These are phyloP conservation scores for Tautogolabrus adspersus DNA, from an alignment of 2,113 vertebrate genomes.

Conservation along the genomic window DNA sequence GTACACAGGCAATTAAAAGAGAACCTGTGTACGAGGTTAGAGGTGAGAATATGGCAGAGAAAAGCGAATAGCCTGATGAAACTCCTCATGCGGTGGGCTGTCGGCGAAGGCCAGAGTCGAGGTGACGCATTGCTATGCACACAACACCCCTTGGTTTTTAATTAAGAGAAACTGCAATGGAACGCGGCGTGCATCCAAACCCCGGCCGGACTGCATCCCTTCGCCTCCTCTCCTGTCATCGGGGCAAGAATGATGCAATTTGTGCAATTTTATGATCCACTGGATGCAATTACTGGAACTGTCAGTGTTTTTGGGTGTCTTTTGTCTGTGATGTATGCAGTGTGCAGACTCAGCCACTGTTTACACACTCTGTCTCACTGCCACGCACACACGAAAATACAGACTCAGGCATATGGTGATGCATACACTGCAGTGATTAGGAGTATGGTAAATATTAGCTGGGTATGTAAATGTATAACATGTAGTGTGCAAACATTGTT, in stretches of 20 bases:
- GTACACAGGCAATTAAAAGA: constrained; percentile 21
- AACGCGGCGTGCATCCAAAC: constrained; percentile 63
- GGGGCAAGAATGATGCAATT: constrained; percentile 73
- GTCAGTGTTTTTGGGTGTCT: constrained; percentile 58
- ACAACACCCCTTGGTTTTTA: constrained; percentile 60
- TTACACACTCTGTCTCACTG: constrained; percentile 27
- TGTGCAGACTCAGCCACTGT: constrained; percentile 45
- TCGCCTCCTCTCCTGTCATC: constrained; percentile 27
- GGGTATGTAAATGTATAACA: constrained; percentile 20
- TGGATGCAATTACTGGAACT: constrained; percentile 75
- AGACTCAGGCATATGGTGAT: constrained; percentile 14
- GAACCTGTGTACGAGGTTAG: background rate
- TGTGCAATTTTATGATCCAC: constrained; percentile 74
- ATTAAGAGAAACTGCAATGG: constrained; percentile 72
- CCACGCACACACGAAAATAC: background rate
- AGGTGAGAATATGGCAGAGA: constrained; percentile 24
- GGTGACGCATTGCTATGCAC: constrained; percentile 60
- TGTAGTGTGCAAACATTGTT: background rate
- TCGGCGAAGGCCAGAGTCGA: constrained; percentile 16
- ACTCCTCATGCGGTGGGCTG: constrained; percentile 21
- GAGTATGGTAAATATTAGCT: constrained; percentile 16
- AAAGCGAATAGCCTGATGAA: constrained; percentile 31
- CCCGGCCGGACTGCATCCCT: constrained; percentile 18
- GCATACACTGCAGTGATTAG: constrained; percentile 31
- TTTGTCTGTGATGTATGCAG: constrained; percentile 58